Evolutionary conservation across 1,140 invertebrate genomes (phyloP), one percentile per base, ranked within the genome.

Genomic region (Zaprionus nigranus): DNA sequence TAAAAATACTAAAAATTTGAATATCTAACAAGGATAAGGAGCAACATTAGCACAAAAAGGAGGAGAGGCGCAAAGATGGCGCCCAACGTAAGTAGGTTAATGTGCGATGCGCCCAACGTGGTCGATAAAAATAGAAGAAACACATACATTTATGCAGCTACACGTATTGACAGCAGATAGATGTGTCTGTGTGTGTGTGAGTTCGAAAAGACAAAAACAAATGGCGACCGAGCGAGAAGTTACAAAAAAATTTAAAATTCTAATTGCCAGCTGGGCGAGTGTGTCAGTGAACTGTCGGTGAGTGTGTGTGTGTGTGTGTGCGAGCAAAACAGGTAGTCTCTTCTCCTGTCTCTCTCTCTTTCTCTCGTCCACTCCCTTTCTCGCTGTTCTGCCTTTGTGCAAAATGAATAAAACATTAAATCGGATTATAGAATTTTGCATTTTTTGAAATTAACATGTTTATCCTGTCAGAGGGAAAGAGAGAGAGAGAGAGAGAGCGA

Each of bases 351-450:
- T 53, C 51, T 78, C 13, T 22, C 75, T 46, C 56, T 20, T 9
- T 15, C 17, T 22, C 12, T 9, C n/a, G 3, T 34, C 0, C 17
- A 1, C n/a, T 4, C 7, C 28, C 28, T 30, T 7, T n/a, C 6
- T 28, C 66, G 49, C 53, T 59, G 43, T 60, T 43, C 54, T 46
- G 68, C 62, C 64, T 72, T 72, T 72, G 68, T 76, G 79, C 81
- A 79, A 82, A 87, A 87, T 87, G 83, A 87, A 87, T 87, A 87
- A 87, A 87, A 87, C 83, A 87, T 87, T 88, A 87, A 87, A 87
- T 87, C 83, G 83, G 83, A 87, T 87, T 87, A 88, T 88, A 87
- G 84, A 87, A 87, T 83, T 87, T 87, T 88, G 82, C 81, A 86
- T 88, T 87, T 87, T 82, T 81, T 67, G 67, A 87, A 87, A 87